These are phyloP conservation scores for Ruditapes philippinarum DNA, from an alignment of 1,140 invertebrate species.

Conservation along the genomic window DNA sequence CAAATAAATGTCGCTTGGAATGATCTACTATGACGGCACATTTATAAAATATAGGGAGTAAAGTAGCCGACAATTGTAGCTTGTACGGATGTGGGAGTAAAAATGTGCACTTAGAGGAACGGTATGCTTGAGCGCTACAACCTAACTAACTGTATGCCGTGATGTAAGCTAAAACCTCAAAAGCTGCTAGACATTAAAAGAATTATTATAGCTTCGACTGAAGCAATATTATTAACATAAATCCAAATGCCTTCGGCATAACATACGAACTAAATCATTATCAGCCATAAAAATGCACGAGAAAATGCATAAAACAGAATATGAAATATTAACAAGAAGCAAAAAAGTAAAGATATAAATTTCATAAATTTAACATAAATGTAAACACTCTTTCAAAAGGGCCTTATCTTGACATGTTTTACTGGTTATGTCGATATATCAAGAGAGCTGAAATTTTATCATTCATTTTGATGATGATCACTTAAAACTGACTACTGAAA, in stretches of 20 bases:
- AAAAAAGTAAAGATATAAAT: constrained; percentile 11
- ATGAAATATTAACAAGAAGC: constrained; percentile 10
- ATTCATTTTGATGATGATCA: no score
- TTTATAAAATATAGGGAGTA: no score
- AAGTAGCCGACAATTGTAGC: no score
- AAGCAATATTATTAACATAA: constrained; percentile 17
- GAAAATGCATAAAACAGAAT: constrained; percentile 6
- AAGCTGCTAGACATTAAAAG: background rate
- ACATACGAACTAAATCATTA: constrained; percentile 13
- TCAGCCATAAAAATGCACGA: background rate
- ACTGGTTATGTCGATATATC: background rate
- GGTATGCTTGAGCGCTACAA: background rate
- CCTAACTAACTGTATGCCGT: background rate
- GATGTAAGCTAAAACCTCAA: background rate
- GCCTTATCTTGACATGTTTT: background rate
- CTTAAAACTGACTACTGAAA: no score
- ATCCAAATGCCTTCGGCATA: background rate
- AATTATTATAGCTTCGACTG: background rate
- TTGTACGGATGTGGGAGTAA: no score
- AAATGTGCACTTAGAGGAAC: no score
- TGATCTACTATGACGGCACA: background rate
- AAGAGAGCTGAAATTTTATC: no score
- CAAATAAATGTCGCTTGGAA: constrained; percentile 5
- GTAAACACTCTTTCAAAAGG: background rate
- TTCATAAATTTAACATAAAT: constrained; percentile 12